Percentiles rank a stretch among this genome's conserved stretches.
phyloP scores from a whole-genome alignment of 2,113 vertebrate species.

The Percopsis transmontana region DNA sequence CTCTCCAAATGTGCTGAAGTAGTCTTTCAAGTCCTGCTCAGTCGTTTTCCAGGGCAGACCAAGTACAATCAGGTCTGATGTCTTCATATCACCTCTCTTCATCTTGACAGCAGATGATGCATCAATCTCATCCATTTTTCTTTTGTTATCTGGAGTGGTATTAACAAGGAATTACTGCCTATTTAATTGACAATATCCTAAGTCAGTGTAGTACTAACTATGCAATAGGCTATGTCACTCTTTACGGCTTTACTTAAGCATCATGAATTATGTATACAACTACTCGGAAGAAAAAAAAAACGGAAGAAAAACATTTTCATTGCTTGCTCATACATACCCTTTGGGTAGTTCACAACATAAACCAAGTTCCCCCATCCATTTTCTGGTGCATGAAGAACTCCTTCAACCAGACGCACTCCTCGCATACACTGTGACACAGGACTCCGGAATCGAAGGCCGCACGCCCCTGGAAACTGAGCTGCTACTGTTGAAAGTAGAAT shows the following conservation, averaged over 20 bases:
- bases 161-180: slow-evolving; percentile 16
- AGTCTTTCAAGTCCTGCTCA: slow-evolving; percentile 97
- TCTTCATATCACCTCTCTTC: slow-evolving; percentile 97
- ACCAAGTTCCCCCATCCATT: slow-evolving; percentile 94
- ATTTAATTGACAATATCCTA: not conserved
- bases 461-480: slow-evolving; percentile 96
- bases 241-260: slow-evolving; percentile 20
- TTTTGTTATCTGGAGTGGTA: slow-evolving; percentile 88
- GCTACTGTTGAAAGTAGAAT: slow-evolving; percentile 96
- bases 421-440: slow-evolving; percentile 97
- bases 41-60: slow-evolving; percentile 98
- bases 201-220: not conserved
- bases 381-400: slow-evolving; percentile 91
- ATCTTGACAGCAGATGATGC: slow-evolving; percentile 96
- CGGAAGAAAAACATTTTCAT: not conserved
- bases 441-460: slow-evolving; percentile 93
- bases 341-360: slow-evolving; percentile 96
- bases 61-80: slow-evolving; percentile 94
- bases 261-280: slow-evolving; percentile 46
- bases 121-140: slow-evolving; percentile 98
- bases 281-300: not conserved
- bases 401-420: slow-evolving; percentile 93
- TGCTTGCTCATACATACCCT: slow-evolving; percentile 80
- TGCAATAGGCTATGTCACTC: not conserved
- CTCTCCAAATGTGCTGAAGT: slow-evolving; percentile 97